Conservation (phyloP, 2,797 vertebrate genomes). For the Microtus agrestis region DNA sequence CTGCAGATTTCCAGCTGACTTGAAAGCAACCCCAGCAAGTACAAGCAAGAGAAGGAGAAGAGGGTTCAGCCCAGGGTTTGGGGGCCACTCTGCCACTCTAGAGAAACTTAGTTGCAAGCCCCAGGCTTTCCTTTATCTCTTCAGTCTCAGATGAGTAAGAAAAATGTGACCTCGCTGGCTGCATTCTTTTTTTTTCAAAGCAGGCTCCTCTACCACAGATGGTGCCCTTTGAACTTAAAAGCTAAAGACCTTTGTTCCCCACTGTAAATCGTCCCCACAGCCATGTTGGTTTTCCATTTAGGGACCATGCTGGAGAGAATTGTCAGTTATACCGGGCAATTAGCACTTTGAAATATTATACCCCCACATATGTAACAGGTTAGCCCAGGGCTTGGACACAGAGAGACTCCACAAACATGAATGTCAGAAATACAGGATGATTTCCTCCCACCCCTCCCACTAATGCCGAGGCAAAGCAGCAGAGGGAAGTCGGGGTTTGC, state of each 20-base stretch:
- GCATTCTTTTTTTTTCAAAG: conserved; percentile 70
- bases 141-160: conserved; percentile 63
- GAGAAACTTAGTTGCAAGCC: background rate
- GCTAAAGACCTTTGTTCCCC: conserved; percentile 75
- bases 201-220: conserved; percentile 72
- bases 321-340: conserved; percentile 77
- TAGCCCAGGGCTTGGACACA: conserved; percentile 71
- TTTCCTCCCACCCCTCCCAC: background rate
- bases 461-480: background rate
- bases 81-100: background rate
- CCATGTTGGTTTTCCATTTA: conserved; percentile 80
- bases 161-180: conserved; percentile 76
- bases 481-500: background rate
- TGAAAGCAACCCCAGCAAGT: background rate
- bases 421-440: background rate
- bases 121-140: conserved; percentile 56
- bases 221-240: conserved; percentile 83
- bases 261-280: conserved; percentile 78
- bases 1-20: background rate
- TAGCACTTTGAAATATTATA: conserved; percentile 84
- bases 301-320: conserved; percentile 74
- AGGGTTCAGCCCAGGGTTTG: background rate
- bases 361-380: conserved; percentile 82
- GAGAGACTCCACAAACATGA: background rate
- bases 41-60: background rate